Evolutionary conservation across 2,113 vertebrate species (phyloP).

Genomic region (Dendropsophus ebraccatus): DNA sequence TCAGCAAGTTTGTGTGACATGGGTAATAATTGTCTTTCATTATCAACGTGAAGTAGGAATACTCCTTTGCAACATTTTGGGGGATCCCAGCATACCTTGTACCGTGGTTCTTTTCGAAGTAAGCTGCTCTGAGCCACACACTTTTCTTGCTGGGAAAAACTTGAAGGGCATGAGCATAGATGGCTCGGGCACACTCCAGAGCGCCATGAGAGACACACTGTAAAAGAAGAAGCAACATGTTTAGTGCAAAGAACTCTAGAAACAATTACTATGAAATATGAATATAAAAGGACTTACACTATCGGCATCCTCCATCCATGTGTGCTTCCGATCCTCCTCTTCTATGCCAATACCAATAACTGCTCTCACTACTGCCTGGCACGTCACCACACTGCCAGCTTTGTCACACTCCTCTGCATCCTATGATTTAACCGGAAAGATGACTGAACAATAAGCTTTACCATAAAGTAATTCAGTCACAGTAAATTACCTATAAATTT

Average conservation of each 20-base stretch:
- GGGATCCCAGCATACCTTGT: constrained; percentile 78
- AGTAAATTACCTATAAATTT: not conserved
- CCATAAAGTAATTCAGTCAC: too few relatives aligned
- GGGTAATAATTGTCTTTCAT: too few relatives aligned
- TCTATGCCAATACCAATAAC: constrained; percentile 97
- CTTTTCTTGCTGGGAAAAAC: constrained; percentile 99
- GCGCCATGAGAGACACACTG: constrained; percentile 95
- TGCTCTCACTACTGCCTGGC: constrained; percentile 92
- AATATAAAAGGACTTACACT: constrained; percentile 76
- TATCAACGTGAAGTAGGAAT: too few relatives aligned
- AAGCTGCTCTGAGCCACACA: constrained; percentile 94
- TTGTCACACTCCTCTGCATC: constrained; percentile 98
- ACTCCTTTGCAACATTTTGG: not conserved
- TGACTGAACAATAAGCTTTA: too few relatives aligned
- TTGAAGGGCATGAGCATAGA: constrained; percentile 95
- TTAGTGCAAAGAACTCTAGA: not conserved
- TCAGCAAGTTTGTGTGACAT: too few relatives aligned
- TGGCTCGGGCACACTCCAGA: constrained; percentile 93
- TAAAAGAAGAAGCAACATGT: constrained; percentile 36
- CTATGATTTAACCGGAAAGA: constrained; percentile 66
- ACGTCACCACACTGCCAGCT: constrained; percentile 94
- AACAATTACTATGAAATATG: too few relatives aligned
- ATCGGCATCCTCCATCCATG: constrained; percentile 98
- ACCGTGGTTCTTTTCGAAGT: constrained; percentile 97
- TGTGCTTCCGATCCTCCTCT: constrained; percentile 96